These are phyloP conservation scores for Pardosa pseudoannulata DNA, from an alignment of 2,888 invertebrate genomes.

Conservation along the genomic window DNA sequence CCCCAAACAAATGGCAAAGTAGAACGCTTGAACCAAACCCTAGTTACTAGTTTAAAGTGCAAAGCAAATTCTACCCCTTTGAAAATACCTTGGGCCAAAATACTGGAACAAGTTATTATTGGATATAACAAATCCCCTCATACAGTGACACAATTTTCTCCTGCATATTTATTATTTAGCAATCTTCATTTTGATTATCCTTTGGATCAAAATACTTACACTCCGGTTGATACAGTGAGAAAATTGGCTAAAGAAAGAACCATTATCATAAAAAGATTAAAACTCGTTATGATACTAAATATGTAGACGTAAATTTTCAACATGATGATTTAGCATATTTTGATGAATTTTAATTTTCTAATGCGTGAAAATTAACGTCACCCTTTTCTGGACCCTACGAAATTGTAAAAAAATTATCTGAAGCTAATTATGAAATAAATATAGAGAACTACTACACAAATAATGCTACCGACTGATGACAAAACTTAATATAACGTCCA, in stretches of 20 bases:
- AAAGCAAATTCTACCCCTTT: not conserved
- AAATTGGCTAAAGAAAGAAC: not conserved
- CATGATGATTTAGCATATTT: not conserved
- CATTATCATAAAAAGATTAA: not conserved
- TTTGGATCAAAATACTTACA: not conserved
- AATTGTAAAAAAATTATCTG: too few relatives aligned
- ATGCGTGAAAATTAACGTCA: too few relatives aligned
- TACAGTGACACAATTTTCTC: not conserved
- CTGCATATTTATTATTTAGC: not conserved
- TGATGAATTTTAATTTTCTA: too few relatives aligned
- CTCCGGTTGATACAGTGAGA: not conserved
- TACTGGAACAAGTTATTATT: not conserved
- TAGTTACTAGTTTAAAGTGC: not conserved
- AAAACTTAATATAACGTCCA: too few relatives aligned
- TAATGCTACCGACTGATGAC: too few relatives aligned
- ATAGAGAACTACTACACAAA: too few relatives aligned
- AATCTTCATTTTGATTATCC: not conserved
- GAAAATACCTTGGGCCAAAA: not conserved
- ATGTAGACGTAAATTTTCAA: not conserved
- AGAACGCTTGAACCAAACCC: not conserved
- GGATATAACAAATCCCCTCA: not conserved
- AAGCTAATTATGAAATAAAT: too few relatives aligned
- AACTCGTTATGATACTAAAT: not conserved
- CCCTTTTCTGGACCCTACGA: too few relatives aligned
- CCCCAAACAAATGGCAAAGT: constrained; percentile 1